These are phyloP conservation scores for Tupaia tana DNA, from an alignment of 2,113 vertebrate genomes.

Conservation along the genomic window DNA sequence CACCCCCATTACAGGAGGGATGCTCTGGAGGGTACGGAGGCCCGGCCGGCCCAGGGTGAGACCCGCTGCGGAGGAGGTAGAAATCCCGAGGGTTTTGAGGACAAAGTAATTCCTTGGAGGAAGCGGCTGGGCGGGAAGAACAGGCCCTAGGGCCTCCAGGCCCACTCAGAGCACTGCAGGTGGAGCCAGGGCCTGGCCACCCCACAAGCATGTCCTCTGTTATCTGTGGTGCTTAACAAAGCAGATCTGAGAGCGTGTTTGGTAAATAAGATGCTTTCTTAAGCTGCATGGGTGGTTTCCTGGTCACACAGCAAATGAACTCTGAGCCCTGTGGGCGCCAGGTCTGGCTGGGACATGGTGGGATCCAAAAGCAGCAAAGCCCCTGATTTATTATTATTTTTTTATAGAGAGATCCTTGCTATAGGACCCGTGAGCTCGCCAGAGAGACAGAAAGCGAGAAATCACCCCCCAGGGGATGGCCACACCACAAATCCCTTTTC, in stretches of 20 bases:
- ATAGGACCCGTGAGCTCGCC: too few relatives aligned
- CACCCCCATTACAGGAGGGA: neutral
- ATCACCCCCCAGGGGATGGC: too few relatives aligned
- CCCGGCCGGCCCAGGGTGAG: neutral
- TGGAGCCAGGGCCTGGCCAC: neutral
- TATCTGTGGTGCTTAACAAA: neutral
- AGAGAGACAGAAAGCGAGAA: too few relatives aligned
- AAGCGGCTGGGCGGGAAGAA: neutral
- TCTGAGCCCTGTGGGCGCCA: accelerated
- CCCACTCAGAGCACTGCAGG: neutral
- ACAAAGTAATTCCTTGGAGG: neutral
- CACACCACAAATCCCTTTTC: too few relatives aligned
- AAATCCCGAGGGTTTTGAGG: neutral
- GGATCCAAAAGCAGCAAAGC: neutral
- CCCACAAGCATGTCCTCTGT: neutral
- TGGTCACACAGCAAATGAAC: accelerated
- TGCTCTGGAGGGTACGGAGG: accelerated
- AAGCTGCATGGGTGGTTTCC: neutral
- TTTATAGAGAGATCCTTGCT: too few relatives aligned
- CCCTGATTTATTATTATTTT: too few relatives aligned
- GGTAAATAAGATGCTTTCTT: neutral
- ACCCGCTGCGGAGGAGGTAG: neutral
- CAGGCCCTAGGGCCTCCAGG: neutral
- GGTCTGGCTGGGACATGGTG: neutral
- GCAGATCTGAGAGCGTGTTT: neutral